Percentiles rank a stretch among this genome's conserved stretches.
These are phyloP conservation scores for Poeciliopsis retropinna DNA, from an alignment of 2,113 vertebrate genomes.

Conservation along the genomic window DNA sequence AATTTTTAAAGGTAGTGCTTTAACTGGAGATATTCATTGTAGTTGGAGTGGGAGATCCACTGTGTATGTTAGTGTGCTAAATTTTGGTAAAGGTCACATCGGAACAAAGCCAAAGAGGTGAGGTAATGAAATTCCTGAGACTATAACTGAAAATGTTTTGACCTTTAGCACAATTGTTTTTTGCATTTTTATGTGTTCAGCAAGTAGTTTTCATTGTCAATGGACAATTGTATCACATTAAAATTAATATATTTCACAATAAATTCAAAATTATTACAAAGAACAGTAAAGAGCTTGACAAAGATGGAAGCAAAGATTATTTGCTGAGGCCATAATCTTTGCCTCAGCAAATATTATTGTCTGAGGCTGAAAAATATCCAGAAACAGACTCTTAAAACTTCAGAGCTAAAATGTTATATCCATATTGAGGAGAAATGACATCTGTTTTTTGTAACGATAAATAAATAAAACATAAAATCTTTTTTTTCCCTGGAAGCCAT, in stretches of 20 bases:
- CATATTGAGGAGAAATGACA: background rate
- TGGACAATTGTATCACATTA: background rate
- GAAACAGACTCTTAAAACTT: background rate
- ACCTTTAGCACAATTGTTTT: background rate
- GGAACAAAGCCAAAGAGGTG: too few relatives aligned
- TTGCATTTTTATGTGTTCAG: background rate
- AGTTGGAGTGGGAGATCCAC: too few relatives aligned
- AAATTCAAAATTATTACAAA: background rate
- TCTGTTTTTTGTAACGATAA: background rate
- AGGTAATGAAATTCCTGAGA: too few relatives aligned
- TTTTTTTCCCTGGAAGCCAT: conserved; percentile 13
- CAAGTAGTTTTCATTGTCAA: background rate
- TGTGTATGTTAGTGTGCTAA: too few relatives aligned
- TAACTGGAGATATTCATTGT: too few relatives aligned
- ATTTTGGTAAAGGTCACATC: too few relatives aligned
- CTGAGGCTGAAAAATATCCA: too few relatives aligned
- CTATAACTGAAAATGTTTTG: background rate
- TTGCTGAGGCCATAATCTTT: too few relatives aligned
- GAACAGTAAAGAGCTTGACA: background rate
- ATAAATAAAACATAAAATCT: background rate
- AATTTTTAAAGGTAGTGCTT: too few relatives aligned
- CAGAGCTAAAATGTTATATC: background rate
- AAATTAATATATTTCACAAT: background rate
- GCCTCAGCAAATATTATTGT: too few relatives aligned
- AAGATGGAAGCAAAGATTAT: too few relatives aligned